phyloP scores from a whole-genome alignment of 2,797 vertebrate species.

The Xerus rutilus region DNA sequence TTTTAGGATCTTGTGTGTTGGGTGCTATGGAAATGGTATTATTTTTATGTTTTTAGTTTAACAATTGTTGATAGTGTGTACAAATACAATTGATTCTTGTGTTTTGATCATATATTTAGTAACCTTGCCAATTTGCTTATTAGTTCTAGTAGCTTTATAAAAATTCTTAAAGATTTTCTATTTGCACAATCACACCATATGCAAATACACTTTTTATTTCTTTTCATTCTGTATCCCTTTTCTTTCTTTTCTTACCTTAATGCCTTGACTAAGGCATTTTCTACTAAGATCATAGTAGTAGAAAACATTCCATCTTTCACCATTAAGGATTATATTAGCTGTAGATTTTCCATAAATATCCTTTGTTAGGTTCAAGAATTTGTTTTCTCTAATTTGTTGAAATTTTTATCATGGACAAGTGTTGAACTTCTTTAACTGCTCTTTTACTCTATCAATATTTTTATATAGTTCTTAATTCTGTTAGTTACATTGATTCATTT shows the following conservation, averaged over 20 bases:
- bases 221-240: background rate
- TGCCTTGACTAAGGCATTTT: background rate
- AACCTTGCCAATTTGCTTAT: no score
- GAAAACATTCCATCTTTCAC: background rate
- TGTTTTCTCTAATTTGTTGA: constrained; percentile 19
- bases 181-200: background rate
- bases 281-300: background rate
- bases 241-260: background rate
- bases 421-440: background rate
- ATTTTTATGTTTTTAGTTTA: background rate
- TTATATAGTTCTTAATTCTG: background rate
- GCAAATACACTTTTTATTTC: background rate
- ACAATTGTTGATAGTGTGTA: background rate
- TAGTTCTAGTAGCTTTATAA: background rate
- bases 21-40: no score
- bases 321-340: background rate
- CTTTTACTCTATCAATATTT: background rate
- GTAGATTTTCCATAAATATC: background rate
- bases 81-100: background rate
- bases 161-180: background rate
- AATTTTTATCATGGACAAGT: background rate
- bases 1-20: background rate
- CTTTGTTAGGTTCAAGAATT: background rate
- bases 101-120: no score
- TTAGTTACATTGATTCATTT: constrained; percentile 5